Percentiles rank a stretch among this genome's conserved stretches.
phyloP scores from a whole-genome alignment of 1,140 invertebrate species.

The Drosophila baimaii region DNA sequence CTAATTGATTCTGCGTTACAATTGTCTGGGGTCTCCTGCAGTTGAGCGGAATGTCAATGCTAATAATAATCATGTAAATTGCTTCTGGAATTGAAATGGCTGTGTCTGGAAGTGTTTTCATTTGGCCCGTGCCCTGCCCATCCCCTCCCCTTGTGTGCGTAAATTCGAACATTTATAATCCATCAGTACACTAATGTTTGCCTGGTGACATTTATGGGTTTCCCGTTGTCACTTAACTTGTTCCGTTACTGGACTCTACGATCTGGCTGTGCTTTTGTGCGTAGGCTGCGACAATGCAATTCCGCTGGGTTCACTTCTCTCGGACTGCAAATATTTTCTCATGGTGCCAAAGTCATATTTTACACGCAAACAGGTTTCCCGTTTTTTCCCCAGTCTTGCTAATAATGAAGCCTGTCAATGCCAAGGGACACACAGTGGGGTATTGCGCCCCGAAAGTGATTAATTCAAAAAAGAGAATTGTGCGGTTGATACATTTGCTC shows the following conservation, averaged over 20 bases:
- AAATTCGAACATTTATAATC: conserved; percentile 39
- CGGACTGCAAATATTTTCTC: conserved; percentile 49
- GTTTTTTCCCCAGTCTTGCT: conserved; percentile 14
- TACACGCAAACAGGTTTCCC: conserved; percentile 56
- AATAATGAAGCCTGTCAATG: conserved; percentile 66
- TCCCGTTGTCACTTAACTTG: conserved; percentile 15
- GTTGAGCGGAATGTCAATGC: conserved; percentile 74
- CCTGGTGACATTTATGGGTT: conserved; percentile 59
- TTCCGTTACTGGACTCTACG: conserved; percentile 2
- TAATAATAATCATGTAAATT: conserved; percentile 80
- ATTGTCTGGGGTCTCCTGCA: conserved; percentile 69
- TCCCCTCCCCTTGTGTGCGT: neutral
- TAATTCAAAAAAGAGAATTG: too few relatives aligned
- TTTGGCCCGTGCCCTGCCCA: conserved; percentile 53
- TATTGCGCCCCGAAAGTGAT: too few relatives aligned
- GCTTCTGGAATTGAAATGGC: conserved; percentile 66
- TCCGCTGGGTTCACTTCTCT: conserved; percentile 24
- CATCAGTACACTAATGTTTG: conserved; percentile 47
- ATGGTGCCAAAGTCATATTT: conserved; percentile 58
- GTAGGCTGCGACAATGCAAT: conserved; percentile 23
- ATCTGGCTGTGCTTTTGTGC: conserved; percentile 18
- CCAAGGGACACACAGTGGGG: conserved; percentile 31
- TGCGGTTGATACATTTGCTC: too few relatives aligned
- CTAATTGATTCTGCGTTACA: conserved; percentile 79
- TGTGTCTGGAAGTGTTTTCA: conserved; percentile 51